Evolutionary conservation across 37 sponge, comb jelly and placozoan species (phyloP).

Genomic region (Aphrocallistes beatrix): DNA sequence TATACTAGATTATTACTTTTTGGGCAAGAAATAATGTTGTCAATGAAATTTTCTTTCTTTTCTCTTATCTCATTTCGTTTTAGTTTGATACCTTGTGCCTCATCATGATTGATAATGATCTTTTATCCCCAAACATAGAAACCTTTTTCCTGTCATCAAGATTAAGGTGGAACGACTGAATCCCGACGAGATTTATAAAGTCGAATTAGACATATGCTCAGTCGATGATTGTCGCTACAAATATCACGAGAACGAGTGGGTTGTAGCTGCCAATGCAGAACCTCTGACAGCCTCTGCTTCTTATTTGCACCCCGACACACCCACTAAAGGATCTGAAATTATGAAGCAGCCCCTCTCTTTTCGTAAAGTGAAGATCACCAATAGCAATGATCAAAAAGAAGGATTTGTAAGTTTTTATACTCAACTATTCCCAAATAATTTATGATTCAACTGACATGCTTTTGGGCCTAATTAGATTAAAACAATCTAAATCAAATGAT

Average conservation of each 20-base stretch:
- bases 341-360: conserved; percentile 17
- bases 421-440: neutral
- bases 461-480: neutral
- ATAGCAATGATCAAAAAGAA: neutral
- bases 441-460: neutral
- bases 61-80: neutral
- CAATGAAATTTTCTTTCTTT: too few relatives aligned
- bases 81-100: conserved; percentile 14
- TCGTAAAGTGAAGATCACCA: conserved; percentile 21
- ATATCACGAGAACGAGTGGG: conserved; percentile 22
- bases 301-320: conserved; percentile 19
- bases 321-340: neutral
- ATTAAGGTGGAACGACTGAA: conserved; percentile 2
- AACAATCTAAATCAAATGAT: neutral
- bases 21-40: too few relatives aligned
- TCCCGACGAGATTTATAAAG: conserved; percentile 16
- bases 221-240: conserved; percentile 21
- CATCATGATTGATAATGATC: neutral
- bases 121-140: neutral
- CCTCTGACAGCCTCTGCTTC: neutral
- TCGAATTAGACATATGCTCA: neutral
- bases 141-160: neutral
- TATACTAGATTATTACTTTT: neutral
- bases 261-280: conserved; percentile 20
- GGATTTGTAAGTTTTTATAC: neutral